These are phyloP conservation scores for Vanessa tameamea DNA, from an alignment of 1,140 invertebrate genomes.

Conservation along the genomic window DNA sequence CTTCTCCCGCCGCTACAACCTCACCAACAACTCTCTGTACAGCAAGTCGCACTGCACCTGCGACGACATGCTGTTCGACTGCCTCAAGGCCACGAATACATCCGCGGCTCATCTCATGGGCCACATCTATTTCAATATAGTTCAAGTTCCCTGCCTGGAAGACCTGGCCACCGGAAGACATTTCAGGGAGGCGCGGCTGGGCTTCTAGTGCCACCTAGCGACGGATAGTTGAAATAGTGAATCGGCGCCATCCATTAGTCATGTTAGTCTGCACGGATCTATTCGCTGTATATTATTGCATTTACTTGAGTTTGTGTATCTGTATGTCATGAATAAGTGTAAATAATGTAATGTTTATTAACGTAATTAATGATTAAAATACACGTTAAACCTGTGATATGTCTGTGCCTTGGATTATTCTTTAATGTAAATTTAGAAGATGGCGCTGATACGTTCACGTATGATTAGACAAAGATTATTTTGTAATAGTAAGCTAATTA, in stretches of 20 bases:
- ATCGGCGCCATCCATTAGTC: constrained; percentile 64
- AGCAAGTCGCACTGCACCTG: constrained; percentile 94
- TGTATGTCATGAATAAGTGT: constrained; percentile 44
- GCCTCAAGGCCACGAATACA: constrained; percentile 87
- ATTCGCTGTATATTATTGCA: constrained; percentile 37
- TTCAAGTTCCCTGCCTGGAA: constrained; percentile 89
- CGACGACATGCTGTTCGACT: constrained; percentile 90
- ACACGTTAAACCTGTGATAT: constrained; percentile 72
- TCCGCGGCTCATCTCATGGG: constrained; percentile 89
- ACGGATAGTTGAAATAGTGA: constrained; percentile 50
- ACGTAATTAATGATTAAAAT: constrained; percentile 63
- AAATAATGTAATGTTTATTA: constrained; percentile 50
- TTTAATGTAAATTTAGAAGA: constrained; percentile 54
- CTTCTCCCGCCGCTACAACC: constrained; percentile 87
- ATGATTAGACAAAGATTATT: constrained; percentile 49
- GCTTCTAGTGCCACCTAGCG: constrained; percentile 71
- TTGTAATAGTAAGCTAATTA: constrained; percentile 53
- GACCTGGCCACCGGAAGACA: constrained; percentile 76
- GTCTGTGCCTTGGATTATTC: constrained; percentile 75
- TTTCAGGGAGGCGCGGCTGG: constrained; percentile 74
- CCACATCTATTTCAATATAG: constrained; percentile 92
- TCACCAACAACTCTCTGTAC: constrained; percentile 91
- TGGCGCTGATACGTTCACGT: constrained; percentile 53
- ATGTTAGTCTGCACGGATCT: constrained; percentile 50
- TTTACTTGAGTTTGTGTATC: constrained; percentile 41